Percentiles rank a stretch among this genome's conserved stretches.
Evolutionary conservation across 1,140 invertebrate species (phyloP).

Genomic region (Arion vulgaris): DNA sequence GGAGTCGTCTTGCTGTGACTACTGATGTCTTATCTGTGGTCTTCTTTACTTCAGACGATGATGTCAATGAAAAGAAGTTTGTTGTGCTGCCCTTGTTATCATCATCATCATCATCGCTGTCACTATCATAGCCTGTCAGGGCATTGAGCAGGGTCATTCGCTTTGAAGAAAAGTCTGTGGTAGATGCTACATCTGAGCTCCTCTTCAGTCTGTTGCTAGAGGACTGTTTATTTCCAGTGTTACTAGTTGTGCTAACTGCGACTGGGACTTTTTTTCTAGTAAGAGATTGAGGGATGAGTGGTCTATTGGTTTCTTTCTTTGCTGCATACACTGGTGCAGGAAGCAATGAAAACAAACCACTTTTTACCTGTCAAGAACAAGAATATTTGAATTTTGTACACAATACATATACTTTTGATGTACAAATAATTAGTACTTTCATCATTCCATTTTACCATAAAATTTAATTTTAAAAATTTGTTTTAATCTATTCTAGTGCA

Average conservation of each 20-base stretch:
- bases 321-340: slow-evolving; percentile 53
- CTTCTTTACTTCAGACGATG: slow-evolving; percentile 12
- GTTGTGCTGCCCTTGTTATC: neutral
- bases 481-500: too few relatives aligned
- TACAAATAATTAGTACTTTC: neutral
- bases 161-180: slow-evolving; percentile 29
- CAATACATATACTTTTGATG: neutral
- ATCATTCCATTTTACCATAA: neutral
- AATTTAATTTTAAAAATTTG: too few relatives aligned
- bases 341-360: slow-evolving; percentile 55
- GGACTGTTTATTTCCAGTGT: neutral
- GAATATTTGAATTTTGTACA: too few relatives aligned
- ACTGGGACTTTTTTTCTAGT: slow-evolving; percentile 41
- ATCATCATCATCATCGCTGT: slow-evolving; percentile 55
- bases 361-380: slow-evolving; percentile 31
- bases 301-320: slow-evolving; percentile 57
- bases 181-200: neutral
- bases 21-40: neutral
- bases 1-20: neutral
- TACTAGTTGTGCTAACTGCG: neutral
- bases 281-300: slow-evolving; percentile 56
- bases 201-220: neutral
- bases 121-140: slow-evolving; percentile 51
- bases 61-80: slow-evolving; percentile 29
- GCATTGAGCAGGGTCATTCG: slow-evolving; percentile 42